Percentiles rank a stretch among this genome's conserved stretches.
These are phyloP conservation scores for Lumbricus terrestris DNA, from an alignment of 2,888 invertebrate genomes.

Conservation along the genomic window DNA sequence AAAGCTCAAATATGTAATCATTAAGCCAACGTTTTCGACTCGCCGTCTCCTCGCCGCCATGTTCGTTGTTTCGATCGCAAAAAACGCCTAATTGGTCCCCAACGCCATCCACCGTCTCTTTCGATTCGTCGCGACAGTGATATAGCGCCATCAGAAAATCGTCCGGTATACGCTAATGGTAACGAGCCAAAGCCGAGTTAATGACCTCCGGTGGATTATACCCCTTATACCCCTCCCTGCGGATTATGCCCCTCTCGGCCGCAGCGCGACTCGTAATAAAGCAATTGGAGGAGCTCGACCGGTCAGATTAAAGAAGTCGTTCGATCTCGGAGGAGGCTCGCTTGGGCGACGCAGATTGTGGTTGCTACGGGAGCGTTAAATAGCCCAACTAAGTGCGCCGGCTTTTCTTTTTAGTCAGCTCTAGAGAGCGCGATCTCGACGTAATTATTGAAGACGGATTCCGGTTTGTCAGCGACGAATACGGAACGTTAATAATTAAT, in stretches of 20 bases:
- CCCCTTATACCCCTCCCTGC: neutral
- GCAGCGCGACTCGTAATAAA: neutral
- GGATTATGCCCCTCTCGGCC: constrained; percentile 4
- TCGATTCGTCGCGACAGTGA: constrained; percentile 3
- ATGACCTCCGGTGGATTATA: neutral
- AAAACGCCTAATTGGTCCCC: constrained; percentile 9
- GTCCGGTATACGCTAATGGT: neutral
- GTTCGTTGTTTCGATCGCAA: neutral
- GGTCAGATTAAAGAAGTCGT: neutral
- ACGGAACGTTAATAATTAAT: neutral
- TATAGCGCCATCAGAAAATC: neutral
- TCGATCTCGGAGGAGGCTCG: neutral
- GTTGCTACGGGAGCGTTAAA: constrained; percentile 16
- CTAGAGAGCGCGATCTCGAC: neutral
- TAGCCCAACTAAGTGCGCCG: constrained; percentile 15
- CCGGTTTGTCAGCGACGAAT: neutral
- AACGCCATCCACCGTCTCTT: neutral
- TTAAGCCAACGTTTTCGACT: constrained; percentile 5
- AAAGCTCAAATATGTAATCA: constrained; percentile 19
- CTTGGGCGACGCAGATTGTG: constrained; percentile 7
- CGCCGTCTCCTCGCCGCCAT: neutral
- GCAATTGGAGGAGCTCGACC: neutral
- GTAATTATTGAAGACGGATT: neutral
- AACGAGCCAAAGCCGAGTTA: constrained; percentile 11
- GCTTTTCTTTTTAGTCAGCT: constrained; percentile 7